Percentiles rank a stretch among this genome's conserved stretches.
These are phyloP conservation scores for Heptranchias perlo DNA, from an alignment of 2,113 vertebrate species.

Conservation along the genomic window DNA sequence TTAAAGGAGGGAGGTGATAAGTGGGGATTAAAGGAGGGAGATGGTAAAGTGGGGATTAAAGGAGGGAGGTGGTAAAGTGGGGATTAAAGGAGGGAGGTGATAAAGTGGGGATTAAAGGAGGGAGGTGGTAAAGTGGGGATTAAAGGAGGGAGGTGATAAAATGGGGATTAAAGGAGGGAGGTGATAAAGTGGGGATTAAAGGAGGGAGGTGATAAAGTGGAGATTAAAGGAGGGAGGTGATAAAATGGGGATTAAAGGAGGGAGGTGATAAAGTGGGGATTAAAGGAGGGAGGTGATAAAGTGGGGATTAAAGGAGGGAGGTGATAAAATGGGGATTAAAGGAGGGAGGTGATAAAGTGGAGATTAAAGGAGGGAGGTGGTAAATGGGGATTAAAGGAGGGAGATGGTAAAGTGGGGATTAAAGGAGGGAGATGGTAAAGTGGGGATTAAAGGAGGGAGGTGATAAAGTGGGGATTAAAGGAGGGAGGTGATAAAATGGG, in stretches of 20 bases:
- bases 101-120: too few species aligned
- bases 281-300: background rate
- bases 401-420: too few species aligned
- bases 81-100: too few species aligned
- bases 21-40: too few species aligned
- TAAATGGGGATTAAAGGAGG: background rate
- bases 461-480: background rate
- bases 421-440: too few species aligned
- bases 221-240: background rate
- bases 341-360: background rate
- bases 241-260: too few species aligned
- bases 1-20: background rate
- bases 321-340: background rate
- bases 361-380: background rate
- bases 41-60: background rate
- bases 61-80: too few species aligned
- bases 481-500: background rate
- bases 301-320: background rate
- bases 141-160: background rate
- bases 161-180: background rate
- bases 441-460: too few species aligned
- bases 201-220: background rate
- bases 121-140: background rate
- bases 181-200: background rate
- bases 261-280: too few species aligned